phyloP scores from a whole-genome alignment of 2,888 invertebrate species.

The Diploptera punctata region DNA sequence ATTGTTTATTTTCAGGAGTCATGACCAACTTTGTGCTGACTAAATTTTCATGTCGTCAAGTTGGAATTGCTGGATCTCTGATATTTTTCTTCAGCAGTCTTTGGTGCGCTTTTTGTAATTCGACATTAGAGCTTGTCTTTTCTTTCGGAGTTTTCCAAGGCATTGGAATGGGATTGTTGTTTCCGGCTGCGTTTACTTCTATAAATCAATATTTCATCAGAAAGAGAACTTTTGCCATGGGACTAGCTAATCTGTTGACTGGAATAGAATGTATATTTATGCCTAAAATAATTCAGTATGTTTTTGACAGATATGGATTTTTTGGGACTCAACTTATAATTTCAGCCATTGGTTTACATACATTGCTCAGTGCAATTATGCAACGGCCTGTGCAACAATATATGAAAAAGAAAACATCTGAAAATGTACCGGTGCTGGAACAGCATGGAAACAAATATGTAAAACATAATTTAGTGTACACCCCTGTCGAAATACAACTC shows the following conservation, averaged over 20 bases:
- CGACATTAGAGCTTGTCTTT: constrained; percentile 66
- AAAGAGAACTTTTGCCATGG: constrained; percentile 74
- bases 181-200: constrained; percentile 74
- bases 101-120: constrained; percentile 66
- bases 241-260: constrained; percentile 72
- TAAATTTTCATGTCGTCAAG: constrained; percentile 68
- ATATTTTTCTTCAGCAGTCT: constrained; percentile 65
- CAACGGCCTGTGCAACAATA: constrained; percentile 60
- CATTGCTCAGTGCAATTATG: constrained; percentile 63
- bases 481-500: no score
- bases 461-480: no score
- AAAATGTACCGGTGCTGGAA: no score
- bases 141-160: constrained; percentile 71
- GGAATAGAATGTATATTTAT: constrained; percentile 72
- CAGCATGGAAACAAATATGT: no score
- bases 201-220: constrained; percentile 78
- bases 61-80: constrained; percentile 69
- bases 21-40: constrained; percentile 71
- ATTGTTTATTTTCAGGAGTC: constrained; percentile 59
- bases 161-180: constrained; percentile 73
- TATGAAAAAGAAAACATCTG: no score
- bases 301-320: constrained; percentile 70
- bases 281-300: constrained; percentile 67
- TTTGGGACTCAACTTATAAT: constrained; percentile 69
- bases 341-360: constrained; percentile 71